phyloP scores from a whole-genome alignment of 2,113 vertebrate genomes.

The Helogale parvula region DNA sequence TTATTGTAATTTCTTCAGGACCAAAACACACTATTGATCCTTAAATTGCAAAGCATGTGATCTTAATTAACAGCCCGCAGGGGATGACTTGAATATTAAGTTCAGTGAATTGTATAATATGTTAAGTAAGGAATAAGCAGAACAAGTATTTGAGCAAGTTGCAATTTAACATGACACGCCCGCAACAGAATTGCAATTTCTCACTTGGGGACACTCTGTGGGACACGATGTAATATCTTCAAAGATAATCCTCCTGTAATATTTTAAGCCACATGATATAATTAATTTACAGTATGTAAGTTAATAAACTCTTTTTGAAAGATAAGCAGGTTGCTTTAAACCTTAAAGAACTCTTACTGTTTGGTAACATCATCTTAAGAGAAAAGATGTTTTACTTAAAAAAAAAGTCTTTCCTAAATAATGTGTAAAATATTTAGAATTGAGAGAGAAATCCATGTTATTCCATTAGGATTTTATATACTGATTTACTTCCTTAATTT shows the following conservation, averaged over 20 bases:
- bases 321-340: slow-evolving; percentile 64
- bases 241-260: slow-evolving; percentile 59
- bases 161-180: neutral
- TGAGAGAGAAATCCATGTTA: neutral
- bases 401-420: neutral
- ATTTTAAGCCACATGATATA: slow-evolving; percentile 66
- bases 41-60: neutral
- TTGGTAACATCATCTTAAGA: neutral
- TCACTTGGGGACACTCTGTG: slow-evolving; percentile 58
- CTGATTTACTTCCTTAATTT: neutral
- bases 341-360: slow-evolving; percentile 60
- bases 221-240: slow-evolving; percentile 21
- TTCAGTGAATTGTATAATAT: slow-evolving; percentile 54
- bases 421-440: neutral
- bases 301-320: slow-evolving; percentile 67
- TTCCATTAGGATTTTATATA: neutral
- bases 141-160: slow-evolving; percentile 42
- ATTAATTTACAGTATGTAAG: slow-evolving; percentile 73
- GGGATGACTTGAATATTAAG: slow-evolving; percentile 69
- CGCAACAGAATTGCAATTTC: slow-evolving; percentile 55
- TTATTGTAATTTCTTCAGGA: neutral
- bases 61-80: slow-evolving; percentile 47
- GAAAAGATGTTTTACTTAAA: neutral
- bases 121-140: slow-evolving; percentile 38
- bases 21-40: neutral